Conservation (phyloP, 2,888 invertebrate genomes). For the Hyposoter didymator region DNA sequence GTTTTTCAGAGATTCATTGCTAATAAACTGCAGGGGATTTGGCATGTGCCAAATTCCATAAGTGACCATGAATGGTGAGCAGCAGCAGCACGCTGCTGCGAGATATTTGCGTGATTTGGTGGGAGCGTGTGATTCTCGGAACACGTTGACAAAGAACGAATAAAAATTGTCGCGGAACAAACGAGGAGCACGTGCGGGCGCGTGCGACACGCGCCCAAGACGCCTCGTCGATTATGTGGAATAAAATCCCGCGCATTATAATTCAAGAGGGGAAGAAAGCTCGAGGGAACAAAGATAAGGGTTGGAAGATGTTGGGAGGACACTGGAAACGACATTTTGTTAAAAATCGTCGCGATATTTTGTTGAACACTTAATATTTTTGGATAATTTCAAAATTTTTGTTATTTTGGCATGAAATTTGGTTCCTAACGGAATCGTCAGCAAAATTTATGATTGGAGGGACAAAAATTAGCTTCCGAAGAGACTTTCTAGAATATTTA, state of each 20-base stretch:
- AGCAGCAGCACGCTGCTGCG: neutral
- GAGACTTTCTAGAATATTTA: too few species aligned
- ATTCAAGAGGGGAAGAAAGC: neutral
- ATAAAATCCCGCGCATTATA: constrained; percentile 21
- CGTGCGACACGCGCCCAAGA: constrained; percentile 59
- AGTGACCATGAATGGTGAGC: neutral
- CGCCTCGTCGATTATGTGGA: constrained; percentile 70
- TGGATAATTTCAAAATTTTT: too few species aligned
- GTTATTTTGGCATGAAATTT: too few species aligned
- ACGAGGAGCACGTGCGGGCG: constrained; percentile 67
- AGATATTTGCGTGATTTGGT: neutral
- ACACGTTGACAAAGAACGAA: constrained; percentile 22
- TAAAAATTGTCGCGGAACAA: constrained; percentile 30
- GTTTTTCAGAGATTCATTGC: neutral
- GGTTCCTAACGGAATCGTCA: too few species aligned
- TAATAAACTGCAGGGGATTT: neutral
- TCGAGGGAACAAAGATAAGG: constrained; percentile 21
- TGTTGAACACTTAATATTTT: too few species aligned
- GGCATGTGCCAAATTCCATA: neutral
- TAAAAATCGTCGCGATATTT: too few species aligned
- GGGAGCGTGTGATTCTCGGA: neutral
- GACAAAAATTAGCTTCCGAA: too few species aligned
- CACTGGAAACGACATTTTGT: too few species aligned
- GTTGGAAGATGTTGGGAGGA: neutral
- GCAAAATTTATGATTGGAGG: too few species aligned